Percentiles rank a stretch among this genome's conserved stretches.
These are phyloP conservation scores for Pitangus sulphuratus DNA, from an alignment of 2,797 vertebrate species.

Conservation along the genomic window DNA sequence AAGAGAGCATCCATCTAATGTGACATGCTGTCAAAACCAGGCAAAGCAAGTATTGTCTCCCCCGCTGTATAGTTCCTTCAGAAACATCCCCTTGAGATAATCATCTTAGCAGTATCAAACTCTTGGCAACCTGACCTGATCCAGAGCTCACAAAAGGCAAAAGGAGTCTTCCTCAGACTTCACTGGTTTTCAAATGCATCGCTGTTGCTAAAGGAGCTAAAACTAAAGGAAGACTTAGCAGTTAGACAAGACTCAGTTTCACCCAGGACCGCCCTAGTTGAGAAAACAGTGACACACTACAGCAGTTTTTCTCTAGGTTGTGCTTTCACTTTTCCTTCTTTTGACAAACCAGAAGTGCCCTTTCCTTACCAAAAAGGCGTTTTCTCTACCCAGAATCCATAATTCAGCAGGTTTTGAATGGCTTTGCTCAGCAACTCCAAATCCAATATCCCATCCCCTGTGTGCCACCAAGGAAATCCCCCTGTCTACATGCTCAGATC, in stretches of 20 bases:
- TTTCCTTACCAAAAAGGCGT: neutral
- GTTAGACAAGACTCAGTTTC: neutral
- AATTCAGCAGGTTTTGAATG: neutral
- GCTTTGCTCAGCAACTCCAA: neutral
- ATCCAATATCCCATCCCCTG: neutral
- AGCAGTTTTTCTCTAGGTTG: neutral
- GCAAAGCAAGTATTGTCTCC: conserved; percentile 57
- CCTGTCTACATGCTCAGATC: neutral
- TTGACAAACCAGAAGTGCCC: neutral
- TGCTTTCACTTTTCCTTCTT: neutral
- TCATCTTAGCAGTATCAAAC: conserved; percentile 45
- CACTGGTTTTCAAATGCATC: neutral
- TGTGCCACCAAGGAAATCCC: conserved; percentile 16
- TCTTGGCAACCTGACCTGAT: conserved; percentile 26
- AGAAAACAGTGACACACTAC: neutral
- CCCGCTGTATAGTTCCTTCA: neutral
- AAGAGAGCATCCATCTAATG: conserved; percentile 63
- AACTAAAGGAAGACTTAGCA: neutral
- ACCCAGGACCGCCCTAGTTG: neutral
- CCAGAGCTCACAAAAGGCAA: conserved; percentile 20
- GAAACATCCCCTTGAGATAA: conserved; percentile 64
- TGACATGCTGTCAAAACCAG: conserved; percentile 72
- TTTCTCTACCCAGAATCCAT: neutral
- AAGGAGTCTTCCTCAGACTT: neutral
- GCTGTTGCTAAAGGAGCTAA: neutral